phyloP scores from a whole-genome alignment of 2,888 invertebrate genomes.

The Amblyjoppa fuscipennis region DNA sequence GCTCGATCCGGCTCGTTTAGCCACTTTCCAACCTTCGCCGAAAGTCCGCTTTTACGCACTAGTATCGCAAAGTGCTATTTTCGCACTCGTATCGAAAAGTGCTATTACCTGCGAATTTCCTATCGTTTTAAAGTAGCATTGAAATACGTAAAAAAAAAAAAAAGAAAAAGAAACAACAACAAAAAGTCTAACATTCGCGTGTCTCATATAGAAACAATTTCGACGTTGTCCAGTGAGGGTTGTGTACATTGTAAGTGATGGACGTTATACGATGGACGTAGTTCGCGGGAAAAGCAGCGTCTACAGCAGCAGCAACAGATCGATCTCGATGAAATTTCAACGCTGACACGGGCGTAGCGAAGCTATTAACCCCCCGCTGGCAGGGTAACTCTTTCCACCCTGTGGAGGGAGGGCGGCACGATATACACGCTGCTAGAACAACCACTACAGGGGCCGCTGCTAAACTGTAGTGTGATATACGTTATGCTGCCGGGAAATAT shows the following conservation, averaged over 20 bases:
- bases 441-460: background rate
- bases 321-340: constrained; percentile 61
- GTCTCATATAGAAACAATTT: background rate
- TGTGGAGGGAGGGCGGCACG: constrained; percentile 41
- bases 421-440: constrained; percentile 10
- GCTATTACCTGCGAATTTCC: too few species aligned
- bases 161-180: too few species aligned
- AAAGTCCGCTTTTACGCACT: too few species aligned
- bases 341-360: constrained; percentile 53
- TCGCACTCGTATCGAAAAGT: too few species aligned
- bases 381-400: constrained; percentile 41
- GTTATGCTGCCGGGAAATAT: constrained; percentile 20
- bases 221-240: background rate
- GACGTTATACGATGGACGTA: background rate
- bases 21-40: too few species aligned
- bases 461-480: background rate
- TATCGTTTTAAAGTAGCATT: too few species aligned
- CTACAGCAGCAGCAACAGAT: constrained; percentile 36
- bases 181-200: background rate
- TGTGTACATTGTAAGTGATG: background rate
- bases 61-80: too few species aligned
- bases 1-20: too few species aligned
- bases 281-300: constrained; percentile 3
- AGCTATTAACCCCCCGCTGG: constrained; percentile 52
- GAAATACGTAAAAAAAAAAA: too few species aligned